Percentiles rank a stretch among this genome's conserved stretches.
These are phyloP conservation scores for Leptothorax acervorum DNA, from an alignment of 2,888 invertebrate species.

Conservation along the genomic window DNA sequence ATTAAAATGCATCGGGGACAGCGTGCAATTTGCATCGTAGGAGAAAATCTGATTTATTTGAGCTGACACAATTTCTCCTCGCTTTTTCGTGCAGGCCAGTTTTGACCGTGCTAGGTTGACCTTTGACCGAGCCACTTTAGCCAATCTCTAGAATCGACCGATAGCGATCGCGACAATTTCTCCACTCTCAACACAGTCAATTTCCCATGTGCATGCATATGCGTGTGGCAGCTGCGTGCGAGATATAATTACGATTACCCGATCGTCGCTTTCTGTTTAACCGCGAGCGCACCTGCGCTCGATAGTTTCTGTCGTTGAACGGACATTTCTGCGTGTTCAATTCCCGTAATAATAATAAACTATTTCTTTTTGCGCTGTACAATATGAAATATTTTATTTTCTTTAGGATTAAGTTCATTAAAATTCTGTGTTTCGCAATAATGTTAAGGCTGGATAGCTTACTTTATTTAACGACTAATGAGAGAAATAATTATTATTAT, in stretches of 20 bases:
- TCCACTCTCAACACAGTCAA: constrained; percentile 28
- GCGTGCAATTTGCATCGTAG: constrained; percentile 37
- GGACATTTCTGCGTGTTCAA: background rate
- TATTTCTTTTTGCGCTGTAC: background rate
- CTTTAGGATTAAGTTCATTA: background rate
- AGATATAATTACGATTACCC: constrained; percentile 37
- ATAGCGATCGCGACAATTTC: constrained; percentile 62
- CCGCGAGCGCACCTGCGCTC: constrained; percentile 23
- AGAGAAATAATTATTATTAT: background rate
- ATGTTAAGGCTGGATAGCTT: background rate
- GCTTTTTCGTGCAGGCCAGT: constrained; percentile 15
- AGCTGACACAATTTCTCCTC: constrained; percentile 39
- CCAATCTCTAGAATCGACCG: constrained; percentile 33
- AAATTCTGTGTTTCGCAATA: background rate
- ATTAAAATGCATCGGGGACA: constrained; percentile 45
- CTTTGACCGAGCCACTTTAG: constrained; percentile 25
- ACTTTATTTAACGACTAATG: background rate
- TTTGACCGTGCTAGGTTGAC: constrained; percentile 24
- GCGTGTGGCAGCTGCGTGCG: constrained; percentile 48
- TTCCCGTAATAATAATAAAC: background rate
- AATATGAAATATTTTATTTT: background rate
- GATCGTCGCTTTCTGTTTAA: constrained; percentile 25
- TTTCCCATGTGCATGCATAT: constrained; percentile 27
- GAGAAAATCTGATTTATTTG: constrained; percentile 51
- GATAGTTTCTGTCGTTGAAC: background rate